These are phyloP conservation scores for Odontesthes bonariensis DNA, from an alignment of 2,113 vertebrate genomes.

Conservation along the genomic window DNA sequence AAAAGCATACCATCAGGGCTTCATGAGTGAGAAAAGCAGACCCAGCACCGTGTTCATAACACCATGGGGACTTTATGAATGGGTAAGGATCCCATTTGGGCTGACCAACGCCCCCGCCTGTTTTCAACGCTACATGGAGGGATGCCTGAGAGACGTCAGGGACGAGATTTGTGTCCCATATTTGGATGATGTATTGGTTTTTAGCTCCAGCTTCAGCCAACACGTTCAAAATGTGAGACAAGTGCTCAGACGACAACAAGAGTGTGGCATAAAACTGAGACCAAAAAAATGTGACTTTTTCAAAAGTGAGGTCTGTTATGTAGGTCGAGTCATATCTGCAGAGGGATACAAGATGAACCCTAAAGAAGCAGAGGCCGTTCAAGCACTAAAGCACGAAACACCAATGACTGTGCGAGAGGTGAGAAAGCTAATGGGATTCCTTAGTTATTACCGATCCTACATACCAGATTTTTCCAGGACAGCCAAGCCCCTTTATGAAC, in stretches of 20 bases:
- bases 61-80: too few relatives aligned
- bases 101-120: too few relatives aligned
- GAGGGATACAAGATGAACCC: constrained; percentile 1
- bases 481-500: too few relatives aligned
- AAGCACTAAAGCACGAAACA: background rate
- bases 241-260: background rate
- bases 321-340: background rate
- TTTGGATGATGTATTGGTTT: background rate
- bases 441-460: background rate
- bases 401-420: background rate
- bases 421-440: background rate
- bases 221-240: background rate
- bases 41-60: too few relatives aligned
- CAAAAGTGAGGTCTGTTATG: background rate
- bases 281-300: background rate
- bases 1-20: background rate
- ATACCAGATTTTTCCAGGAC: background rate
- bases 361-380: background rate
- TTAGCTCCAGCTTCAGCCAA: background rate
- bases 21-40: too few relatives aligned
- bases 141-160: background rate
- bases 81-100: too few relatives aligned
- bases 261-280: background rate
- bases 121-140: background rate
- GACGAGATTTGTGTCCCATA: background rate